Evolutionary conservation across 2,113 vertebrate species (phyloP), one percentile per base, ranked within the genome.

Genomic region (Camelus bactrianus): DNA sequence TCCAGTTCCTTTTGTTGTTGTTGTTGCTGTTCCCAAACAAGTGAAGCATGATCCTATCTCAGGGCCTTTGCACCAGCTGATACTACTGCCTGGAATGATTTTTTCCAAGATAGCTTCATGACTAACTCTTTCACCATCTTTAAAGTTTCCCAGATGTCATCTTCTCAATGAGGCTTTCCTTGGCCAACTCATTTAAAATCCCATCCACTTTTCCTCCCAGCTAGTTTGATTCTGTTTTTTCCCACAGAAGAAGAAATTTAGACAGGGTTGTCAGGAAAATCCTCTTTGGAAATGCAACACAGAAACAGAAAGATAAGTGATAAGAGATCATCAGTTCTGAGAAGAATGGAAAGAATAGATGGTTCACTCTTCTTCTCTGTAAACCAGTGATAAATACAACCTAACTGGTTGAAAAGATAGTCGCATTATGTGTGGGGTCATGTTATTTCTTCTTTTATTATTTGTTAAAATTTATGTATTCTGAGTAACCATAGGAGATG

Each of bases 291-390:
- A 14, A 89, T 12, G 22, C 42, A 52, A 24, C 8, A 30, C 26
- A 62, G 9, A 70, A 48, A 26, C 62, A 92, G 30, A 94, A 54
- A 38, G 8, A 11, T 24, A 69, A 83, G 69, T 26, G n/a, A 81
- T 54, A n/a, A 72, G 30, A 38, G 46, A 62, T 1, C 69, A 22
- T 35, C 4, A 48, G 5, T 42, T 50, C 4, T 30, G 11, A 42
- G 15, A 87, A 24, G 11, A 83, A 64, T 15, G 38, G 26, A 70
- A 91, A 91, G 26, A 94, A 95, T 56, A 96, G 3, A 82, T 46
- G 3, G 10, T 13, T 82, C 46, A 77, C 28, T 77, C 69, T 93
- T 65, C 22, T 87, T 54, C 54, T 80, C 52, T 81, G 32, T 70
- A 86, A 67, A 67, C 5, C 2, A 46, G 48, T 32, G 20, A 38